Percentiles rank a stretch among this genome's conserved stretches.
Conservation (phyloP, 2,113 vertebrate species). For the Catagonus wagneri region DNA sequence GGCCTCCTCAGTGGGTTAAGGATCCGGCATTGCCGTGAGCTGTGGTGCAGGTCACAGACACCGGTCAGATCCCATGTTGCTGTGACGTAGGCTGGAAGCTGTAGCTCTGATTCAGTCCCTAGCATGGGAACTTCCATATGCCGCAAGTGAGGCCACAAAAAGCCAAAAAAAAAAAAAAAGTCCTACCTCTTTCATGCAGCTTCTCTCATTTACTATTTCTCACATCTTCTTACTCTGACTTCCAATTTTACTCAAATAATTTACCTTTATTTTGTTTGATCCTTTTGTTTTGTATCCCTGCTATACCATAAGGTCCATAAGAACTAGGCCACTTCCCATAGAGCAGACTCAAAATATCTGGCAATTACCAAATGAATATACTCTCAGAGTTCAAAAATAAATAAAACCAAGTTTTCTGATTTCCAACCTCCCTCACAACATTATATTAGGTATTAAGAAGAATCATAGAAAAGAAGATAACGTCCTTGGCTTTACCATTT, state of each 20-base stretch:
- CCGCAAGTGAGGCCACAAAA: neutral
- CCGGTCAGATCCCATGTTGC: no score
- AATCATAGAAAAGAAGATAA: conserved; percentile 3
- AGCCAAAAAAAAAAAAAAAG: neutral
- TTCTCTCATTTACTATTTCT: conserved; percentile 8
- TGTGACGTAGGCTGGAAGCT: no score
- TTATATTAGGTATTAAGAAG: neutral
- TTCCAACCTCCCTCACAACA: neutral
- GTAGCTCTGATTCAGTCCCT: no score
- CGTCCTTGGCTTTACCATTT: neutral
- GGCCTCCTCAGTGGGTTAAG: no score
- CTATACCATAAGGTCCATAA: neutral
- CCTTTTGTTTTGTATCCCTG: neutral
- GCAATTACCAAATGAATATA: conserved; percentile 52
- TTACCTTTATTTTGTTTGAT: neutral
- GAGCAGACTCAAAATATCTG: conserved; percentile 23
- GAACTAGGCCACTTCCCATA: conserved; percentile 22
- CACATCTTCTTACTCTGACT: neutral
- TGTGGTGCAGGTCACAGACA: no score
- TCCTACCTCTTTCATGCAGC: neutral
- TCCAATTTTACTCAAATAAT: neutral
- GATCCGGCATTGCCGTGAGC: no score
- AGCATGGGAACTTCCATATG: no score
- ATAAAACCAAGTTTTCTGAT: neutral
- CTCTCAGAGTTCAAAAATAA: neutral